Base-by-base conservation (phyloP, 1,140 invertebrate genomes). In the Hycleus cichorii region DNA sequence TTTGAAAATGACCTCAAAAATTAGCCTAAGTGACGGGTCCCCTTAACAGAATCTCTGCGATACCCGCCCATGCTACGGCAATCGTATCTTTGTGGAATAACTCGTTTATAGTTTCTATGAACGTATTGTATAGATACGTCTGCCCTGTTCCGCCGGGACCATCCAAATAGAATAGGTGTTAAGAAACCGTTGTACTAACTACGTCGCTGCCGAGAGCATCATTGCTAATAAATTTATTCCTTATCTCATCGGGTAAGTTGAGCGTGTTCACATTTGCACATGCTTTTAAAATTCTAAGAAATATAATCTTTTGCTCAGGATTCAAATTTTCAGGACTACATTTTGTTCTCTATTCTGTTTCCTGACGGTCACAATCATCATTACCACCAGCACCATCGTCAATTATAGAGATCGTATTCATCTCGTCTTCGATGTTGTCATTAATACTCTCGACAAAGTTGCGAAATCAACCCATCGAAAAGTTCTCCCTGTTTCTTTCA, bases 51-150 rank as follows among this genome's bases (percentile, higher is more conserved):
- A 47, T 66, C 7, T 65, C 63, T 25, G 69, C 69, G 24, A 73
- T 71, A 7, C 69, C 70, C 12, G 67, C 70, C 46, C 44, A 71
- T 11, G 63, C 59, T 3, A 64, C 57, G 9, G 68, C 68, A 26
- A 68, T 56, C n/a, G 49, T 54, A 43, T 11, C 46, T 0, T 44
- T 18, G 47, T 58, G 27, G 10, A 49, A 3, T 11, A 39, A 7
- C n/a, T 52, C n/a, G 42, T 38, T 25, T 7, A 39, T 47, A 0
- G 67, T 6, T 11, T 57, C 18, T 43, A 58, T 26, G 10, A 66
- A 57, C 2, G 47, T 46, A 46, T 60, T 69, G 43, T 67, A 64
- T 11, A 70, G 24, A 51, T 52, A 66, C 12, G 65, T 69, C 50
- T 70, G 68, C 1, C 67, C 69, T 39, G 59, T 64, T n/a, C 65